Conservation (phyloP, 2,797 vertebrate species). For the Steatocranus sp. region DNA sequence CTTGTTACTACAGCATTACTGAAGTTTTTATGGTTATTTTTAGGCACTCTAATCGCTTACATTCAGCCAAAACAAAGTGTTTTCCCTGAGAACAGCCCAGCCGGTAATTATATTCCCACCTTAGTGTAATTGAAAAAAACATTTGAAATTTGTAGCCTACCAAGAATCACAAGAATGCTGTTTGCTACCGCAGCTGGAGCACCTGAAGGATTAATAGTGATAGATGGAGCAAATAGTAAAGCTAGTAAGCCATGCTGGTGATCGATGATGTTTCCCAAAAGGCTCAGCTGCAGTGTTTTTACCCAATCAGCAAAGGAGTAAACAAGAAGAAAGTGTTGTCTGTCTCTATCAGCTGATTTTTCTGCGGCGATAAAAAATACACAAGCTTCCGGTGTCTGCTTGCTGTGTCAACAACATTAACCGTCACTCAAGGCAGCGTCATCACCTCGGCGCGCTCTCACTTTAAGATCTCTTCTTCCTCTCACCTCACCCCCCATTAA, state of each 20-base stretch:
- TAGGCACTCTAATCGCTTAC: background rate
- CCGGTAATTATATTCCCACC: background rate
- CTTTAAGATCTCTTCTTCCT: background rate
- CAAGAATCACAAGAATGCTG: background rate
- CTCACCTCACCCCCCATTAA: background rate
- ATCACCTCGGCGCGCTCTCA: background rate
- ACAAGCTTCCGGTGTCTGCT: background rate
- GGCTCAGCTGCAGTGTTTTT: background rate
- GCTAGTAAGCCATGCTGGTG: background rate
- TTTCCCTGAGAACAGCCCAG: background rate
- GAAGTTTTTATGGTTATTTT: background rate
- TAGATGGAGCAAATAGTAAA: background rate
- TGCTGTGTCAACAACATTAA: conserved; percentile 18
- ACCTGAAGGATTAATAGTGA: background rate
- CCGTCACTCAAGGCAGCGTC: background rate
- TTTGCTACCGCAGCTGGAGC: background rate
- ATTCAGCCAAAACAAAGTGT: background rate
- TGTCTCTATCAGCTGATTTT: background rate
- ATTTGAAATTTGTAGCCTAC: background rate
- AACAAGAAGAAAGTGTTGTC: conserved; percentile 2
- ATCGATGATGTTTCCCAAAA: conserved; percentile 20
- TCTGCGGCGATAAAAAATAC: background rate
- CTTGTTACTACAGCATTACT: background rate
- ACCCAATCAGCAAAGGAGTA: background rate
- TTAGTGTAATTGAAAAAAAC: background rate